Conservation (phyloP, 2,113 vertebrate genomes). For the Brachirus orientalis region DNA sequence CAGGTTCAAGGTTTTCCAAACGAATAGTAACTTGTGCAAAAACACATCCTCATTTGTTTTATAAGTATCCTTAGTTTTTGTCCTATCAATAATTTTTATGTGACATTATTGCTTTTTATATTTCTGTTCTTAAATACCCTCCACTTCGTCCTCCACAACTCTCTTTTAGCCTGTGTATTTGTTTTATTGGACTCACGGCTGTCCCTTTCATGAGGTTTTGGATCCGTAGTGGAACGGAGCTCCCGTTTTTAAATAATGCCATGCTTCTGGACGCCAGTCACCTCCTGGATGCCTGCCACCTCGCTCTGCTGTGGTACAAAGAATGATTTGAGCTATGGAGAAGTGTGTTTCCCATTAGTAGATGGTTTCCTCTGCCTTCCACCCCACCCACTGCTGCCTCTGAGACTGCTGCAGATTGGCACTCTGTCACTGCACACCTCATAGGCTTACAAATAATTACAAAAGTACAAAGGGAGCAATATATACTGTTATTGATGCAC, state of each 20-base stretch:
- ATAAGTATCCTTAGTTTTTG: background rate
- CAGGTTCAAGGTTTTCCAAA: slow-evolving; percentile 27
- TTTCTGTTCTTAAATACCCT: background rate
- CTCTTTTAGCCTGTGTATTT: slow-evolving; percentile 26
- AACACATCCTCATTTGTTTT: background rate
- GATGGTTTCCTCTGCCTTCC: slow-evolving; percentile 66
- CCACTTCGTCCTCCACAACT: background rate
- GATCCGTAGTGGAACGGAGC: slow-evolving; percentile 37
- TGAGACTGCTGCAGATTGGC: slow-evolving; percentile 59
- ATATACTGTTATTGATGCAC: slow-evolving; percentile 21
- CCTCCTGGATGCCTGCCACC: slow-evolving; percentile 55
- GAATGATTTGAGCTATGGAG: slow-evolving; percentile 55
- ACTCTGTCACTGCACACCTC: slow-evolving; percentile 54
- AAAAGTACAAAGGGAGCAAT: slow-evolving; percentile 28
- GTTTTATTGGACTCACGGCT: slow-evolving; percentile 44
- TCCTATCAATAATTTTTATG: background rate
- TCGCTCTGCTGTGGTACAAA: slow-evolving; percentile 57
- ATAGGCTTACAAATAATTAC: slow-evolving; percentile 38
- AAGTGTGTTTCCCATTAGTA: slow-evolving; percentile 81
- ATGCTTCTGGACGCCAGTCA: slow-evolving; percentile 53
- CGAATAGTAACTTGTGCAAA: background rate
- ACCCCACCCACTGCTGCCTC: slow-evolving; percentile 51
- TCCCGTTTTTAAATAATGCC: slow-evolving; percentile 66
- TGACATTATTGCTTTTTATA: background rate
- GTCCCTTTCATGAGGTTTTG: slow-evolving; percentile 52